Evolutionary conservation across 1,140 invertebrate genomes (phyloP), one percentile per base, ranked within the genome.

Genomic region (Matsumurasca onukii): DNA sequence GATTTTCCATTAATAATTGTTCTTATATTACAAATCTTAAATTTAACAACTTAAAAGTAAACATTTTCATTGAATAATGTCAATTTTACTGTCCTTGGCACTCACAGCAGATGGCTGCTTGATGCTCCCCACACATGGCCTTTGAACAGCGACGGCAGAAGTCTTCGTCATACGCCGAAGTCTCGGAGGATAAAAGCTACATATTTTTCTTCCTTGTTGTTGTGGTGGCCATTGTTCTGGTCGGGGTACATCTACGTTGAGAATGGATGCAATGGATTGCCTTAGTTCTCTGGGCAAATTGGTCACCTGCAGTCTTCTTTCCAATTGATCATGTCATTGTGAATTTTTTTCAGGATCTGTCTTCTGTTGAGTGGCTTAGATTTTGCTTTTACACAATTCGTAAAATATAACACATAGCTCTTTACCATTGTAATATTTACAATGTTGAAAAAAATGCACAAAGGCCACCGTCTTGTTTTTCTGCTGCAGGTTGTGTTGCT

Each of bases 361-460:
- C 27, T 31, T 63, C 2, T 30, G 17, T 22, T 9, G 15, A 59
- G 1, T 3, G 55, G 55, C 30, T 59, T 59, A 22, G 24, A 5
- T 17, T 59, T 66, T 52, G 20, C 30, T 48, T 34, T 15, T 25
- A 29, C 29, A 13, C 12, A 2, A 24, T 66, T 5, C 17, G 20
- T 3, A 3, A 39, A n/a, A 66, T 73, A 72, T 24, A 75, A 65
- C 62, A 75, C 65, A 20, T 39, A 59, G 22, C 45, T 49, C 31
- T 75, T 76, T 29, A 75, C 52, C 22, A 69, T 45, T 64, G 65
- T 51, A 27, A 74, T 71, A 70, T 77, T 69, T 59, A 78, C 30
- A 30, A 78, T 55, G 17, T 67, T 48, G 66, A 57, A 77, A 70
- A 76, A 78, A 15, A 76, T 69, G 9, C 74, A 69, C 59, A 76